Evolutionary conservation across 1,140 invertebrate species (phyloP), one percentile per base, ranked within the genome.

Genomic region (Berghia stephanieae): DNA sequence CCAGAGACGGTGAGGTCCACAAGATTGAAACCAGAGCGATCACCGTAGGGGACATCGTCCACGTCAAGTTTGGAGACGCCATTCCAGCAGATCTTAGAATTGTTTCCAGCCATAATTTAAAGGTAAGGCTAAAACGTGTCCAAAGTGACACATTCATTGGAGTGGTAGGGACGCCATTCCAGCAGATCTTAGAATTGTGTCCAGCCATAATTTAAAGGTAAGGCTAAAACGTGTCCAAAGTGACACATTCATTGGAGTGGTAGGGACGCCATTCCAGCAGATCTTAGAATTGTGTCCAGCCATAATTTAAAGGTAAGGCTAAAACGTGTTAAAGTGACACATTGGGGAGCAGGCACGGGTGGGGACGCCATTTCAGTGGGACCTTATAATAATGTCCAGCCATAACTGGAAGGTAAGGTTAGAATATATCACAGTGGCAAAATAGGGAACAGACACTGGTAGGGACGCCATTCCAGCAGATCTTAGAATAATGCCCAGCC

Each of bases 1-100:
- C 98, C 82, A 93, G 97, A 80, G 95, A 97, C 90, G 96, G 97
- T 78, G 94, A 97, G 89, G 97, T 97, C 86, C 89, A 95, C 74
- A 96, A 95, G 63, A 55, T 90, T 18, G 82, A 83, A 60, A 93
- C 93, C 10, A 91, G 91, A 78, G 90, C 94, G 8, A 82, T 95
- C 0, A 94, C 94, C 0, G 85, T 94, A 8, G 95, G 95, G 6
- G 95, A 96, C 85, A 88, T 96, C 43, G 93, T 96, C 0, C 93
- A 95, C 83, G 93, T 96, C 80, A 92, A 91, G 80, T 92, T 93
- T 71, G 95, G 95, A 10, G 94, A 96, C 84, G 91, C 94, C 66
- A 92, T 96, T 49, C 95, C 95, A 3, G 95, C 95, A 5, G 95
- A 96, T 85, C 92, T 95, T 6, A 90, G 95, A 70, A 91, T 96